phyloP scores from a whole-genome alignment of 2,888 invertebrate species.

The Acheta domesticus region DNA sequence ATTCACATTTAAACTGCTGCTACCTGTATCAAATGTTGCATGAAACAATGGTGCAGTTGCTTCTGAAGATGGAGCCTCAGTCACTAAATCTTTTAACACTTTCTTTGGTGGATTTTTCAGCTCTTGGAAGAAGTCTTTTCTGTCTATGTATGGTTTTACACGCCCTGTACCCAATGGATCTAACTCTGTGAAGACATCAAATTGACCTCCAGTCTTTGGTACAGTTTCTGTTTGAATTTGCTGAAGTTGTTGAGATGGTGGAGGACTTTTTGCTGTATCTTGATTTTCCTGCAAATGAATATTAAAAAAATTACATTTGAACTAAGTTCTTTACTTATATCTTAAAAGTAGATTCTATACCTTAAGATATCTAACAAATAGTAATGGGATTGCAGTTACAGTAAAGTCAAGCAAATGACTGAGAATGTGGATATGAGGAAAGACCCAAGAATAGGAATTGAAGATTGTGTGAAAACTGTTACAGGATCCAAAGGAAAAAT shows the following conservation, averaged over 20 bases:
- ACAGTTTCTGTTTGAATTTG: constrained; percentile 21
- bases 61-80: constrained; percentile 37
- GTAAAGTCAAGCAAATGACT: no score
- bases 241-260: constrained; percentile 20
- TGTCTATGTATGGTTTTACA: constrained; percentile 89
- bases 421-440: no score
- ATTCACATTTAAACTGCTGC: constrained; percentile 25
- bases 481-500: neutral
- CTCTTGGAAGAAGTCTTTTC: constrained; percentile 94
- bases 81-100: constrained; percentile 80
- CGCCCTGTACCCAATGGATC: constrained; percentile 90
- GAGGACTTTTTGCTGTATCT: constrained; percentile 27
- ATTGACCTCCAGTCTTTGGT: constrained; percentile 41
- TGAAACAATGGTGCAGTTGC: constrained; percentile 43
- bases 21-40: constrained; percentile 41
- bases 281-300: constrained; percentile 25
- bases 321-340: no score
- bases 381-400: no score
- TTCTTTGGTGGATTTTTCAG: constrained; percentile 92
- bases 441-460: neutral
- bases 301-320: neutral
- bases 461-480: neutral
- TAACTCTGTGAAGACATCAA: constrained; percentile 89
- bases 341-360: no score
- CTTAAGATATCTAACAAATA: no score